These are phyloP conservation scores for Clepsis dumicolana DNA, from an alignment of 2,888 invertebrate species.

Conservation along the genomic window DNA sequence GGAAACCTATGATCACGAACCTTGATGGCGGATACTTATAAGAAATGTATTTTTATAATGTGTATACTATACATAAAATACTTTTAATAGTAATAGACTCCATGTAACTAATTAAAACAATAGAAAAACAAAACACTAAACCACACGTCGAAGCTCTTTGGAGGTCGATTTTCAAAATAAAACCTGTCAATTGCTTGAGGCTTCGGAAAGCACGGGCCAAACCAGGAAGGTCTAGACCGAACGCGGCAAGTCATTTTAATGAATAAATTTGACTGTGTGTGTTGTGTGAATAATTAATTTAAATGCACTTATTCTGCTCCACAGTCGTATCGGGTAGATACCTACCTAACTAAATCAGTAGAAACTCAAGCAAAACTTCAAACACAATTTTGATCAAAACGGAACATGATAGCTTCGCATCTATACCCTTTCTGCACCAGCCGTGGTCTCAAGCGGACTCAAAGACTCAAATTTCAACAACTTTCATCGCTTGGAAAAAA, in stretches of 20 bases:
- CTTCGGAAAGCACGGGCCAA: neutral
- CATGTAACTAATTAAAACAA: neutral
- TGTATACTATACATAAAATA: no score
- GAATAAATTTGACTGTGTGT: no score
- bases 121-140: neutral
- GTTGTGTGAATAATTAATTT: no score
- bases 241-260: no score
- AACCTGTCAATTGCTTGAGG: neutral
- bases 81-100: no score
- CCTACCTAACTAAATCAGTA: no score
- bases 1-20: slow-evolving; percentile 34
- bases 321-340: no score
- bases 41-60: no score
- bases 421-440: neutral
- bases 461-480: neutral
- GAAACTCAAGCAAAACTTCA: no score
- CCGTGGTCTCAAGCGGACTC: neutral
- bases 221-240: neutral
- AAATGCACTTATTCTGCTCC: no score
- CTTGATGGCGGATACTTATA: slow-evolving; percentile 14
- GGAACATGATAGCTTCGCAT: neutral
- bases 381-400: neutral
- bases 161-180: neutral
- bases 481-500: neutral
- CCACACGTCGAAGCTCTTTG: neutral